These are phyloP conservation scores for Gobius niger DNA, from an alignment of 2,113 vertebrate genomes.

Conservation along the genomic window DNA sequence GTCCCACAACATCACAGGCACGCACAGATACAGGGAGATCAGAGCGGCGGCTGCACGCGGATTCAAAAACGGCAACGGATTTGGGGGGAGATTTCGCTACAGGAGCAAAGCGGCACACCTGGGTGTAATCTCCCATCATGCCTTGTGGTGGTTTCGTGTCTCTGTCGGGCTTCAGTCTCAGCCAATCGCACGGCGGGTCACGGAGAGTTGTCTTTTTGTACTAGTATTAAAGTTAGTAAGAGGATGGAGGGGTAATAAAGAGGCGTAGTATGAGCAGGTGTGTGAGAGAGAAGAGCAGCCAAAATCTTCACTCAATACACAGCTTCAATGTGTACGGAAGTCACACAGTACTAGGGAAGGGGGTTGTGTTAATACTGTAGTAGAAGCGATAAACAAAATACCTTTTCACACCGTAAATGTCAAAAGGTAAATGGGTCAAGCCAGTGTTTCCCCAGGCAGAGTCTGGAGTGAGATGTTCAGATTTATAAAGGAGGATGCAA, in stretches of 20 bases:
- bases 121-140: conserved; percentile 71
- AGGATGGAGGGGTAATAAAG: conserved; percentile 3
- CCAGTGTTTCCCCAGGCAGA: too few relatives aligned
- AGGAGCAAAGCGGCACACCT: conserved; percentile 71
- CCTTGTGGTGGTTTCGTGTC: conserved; percentile 64
- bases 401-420: too few relatives aligned
- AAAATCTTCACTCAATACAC: not conserved
- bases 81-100: conserved; percentile 60
- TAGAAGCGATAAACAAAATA: too few relatives aligned
- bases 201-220: conserved; percentile 48
- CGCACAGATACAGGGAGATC: conserved; percentile 28
- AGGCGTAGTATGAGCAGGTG: not conserved
- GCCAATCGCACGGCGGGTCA: conserved; percentile 61
- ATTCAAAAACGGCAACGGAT: conserved; percentile 38
- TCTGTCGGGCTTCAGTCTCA: conserved; percentile 49
- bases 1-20: conserved; percentile 75
- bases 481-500: too few relatives aligned
- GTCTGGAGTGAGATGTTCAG: too few relatives aligned
- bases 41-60: conserved; percentile 26
- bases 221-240: conserved; percentile 15
- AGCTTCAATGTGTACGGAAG: not conserved
- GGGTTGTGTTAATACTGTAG: too few relatives aligned
- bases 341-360: too few relatives aligned
- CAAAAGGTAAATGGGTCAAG: too few relatives aligned
- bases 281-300: not conserved